Base-by-base conservation (phyloP, 2,113 vertebrate species). In the Hyperoodon ampullatus region DNA sequence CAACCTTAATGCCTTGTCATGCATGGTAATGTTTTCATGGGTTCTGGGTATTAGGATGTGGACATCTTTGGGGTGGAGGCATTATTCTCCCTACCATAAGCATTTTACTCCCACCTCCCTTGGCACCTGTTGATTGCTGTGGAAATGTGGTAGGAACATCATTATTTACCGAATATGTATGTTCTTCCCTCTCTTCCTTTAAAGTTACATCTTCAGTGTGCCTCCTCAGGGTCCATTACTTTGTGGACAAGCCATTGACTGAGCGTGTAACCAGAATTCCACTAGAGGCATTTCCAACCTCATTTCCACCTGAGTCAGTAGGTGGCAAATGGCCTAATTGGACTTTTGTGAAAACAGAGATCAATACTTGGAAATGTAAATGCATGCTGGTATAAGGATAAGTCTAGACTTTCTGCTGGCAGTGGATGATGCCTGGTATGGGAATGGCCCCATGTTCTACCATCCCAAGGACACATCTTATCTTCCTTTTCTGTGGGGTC, bases 401-500 rank as follows among this genome's bases (percentile, higher is more conserved):
- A 9, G 26, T 23, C 19, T 21, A 9, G 42, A 23, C 23, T 88
- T 60, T 28, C 61, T 60, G 15, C 53, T 28, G 63, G 35, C 10
- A 23, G 24, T n/a, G 13, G 9, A 1, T 2, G 35, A 30, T 58
- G 10, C 24, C 35, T 47, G 1, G 13, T 5, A 12, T 18, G 26
- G 4, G 30, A 8, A 63, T 50, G 35, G 26, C 26, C 39, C 23
- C n/a, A 6, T 33, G 21, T 28, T 35, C 10, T 16, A 11, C 33
- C 26, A 44, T 66, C 61, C 85, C 75, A 92, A 85, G n/a, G 60
- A 50, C 75, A 55, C 1, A 18, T 5, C 55, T 82, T n/a, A 18
- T 77, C 63, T 77, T 95, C 55, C 81, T 92, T 93, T 92, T 92
- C 68, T 44, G 26, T 1, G 16, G n/a, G 23, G n/a, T 84, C 90